Conservation (phyloP, 2,888 invertebrate species). For the Bimastos eiseni region DNA sequence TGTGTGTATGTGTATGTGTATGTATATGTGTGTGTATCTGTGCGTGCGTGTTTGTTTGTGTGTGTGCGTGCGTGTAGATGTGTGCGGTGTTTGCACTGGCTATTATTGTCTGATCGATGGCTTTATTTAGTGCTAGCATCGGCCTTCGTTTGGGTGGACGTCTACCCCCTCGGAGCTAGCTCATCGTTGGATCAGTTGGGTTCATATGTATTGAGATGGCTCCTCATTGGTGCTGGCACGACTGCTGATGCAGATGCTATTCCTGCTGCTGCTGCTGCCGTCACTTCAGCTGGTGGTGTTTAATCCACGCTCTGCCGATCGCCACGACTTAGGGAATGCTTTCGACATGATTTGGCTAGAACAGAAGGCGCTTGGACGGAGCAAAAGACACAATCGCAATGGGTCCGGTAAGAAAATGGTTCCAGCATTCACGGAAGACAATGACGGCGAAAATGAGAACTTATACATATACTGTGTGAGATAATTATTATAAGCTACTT, state of each 20-base stretch:
- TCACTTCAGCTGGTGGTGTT: background rate
- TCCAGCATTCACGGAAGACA: background rate
- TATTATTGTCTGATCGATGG: background rate
- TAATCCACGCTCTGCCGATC: background rate
- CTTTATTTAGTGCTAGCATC: background rate
- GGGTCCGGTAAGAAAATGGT: background rate
- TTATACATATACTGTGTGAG: too few species aligned
- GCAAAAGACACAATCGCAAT: background rate
- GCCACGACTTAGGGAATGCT: background rate
- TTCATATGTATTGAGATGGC: background rate
- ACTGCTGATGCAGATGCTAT: background rate
- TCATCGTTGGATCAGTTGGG: background rate
- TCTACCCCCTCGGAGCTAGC: background rate
- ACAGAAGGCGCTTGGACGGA: background rate
- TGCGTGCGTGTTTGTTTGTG: too few species aligned
- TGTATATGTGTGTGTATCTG: background rate
- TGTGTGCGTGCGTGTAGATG: too few species aligned
- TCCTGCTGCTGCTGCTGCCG: background rate
- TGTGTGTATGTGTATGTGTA: too few species aligned
- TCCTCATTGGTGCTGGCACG: background rate
- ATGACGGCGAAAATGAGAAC: background rate
- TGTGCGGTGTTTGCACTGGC: background rate
- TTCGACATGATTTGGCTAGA: background rate
- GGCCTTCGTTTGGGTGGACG: background rate
- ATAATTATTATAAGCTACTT: too few species aligned